Evolutionary conservation across 2,797 vertebrate genomes (phyloP), one percentile per base, ranked within the genome.

Genomic region (Amazonetta brasiliensis): DNA sequence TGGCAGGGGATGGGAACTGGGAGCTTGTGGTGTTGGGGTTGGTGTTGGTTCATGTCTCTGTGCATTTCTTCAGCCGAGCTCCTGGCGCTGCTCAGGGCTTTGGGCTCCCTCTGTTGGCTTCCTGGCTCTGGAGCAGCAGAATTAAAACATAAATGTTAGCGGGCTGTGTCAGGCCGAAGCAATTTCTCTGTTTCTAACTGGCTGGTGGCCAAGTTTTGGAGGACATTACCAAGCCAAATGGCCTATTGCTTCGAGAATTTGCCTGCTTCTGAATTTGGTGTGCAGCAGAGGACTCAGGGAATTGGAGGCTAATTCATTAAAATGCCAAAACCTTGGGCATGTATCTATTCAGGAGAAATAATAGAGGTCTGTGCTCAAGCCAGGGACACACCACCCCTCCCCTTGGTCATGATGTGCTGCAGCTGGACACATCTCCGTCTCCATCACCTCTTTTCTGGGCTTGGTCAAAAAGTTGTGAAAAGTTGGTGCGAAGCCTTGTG

Each of bases 101-200:
- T 50, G 58, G 89, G 91, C 95, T 94, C 84, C 95, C 97, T 96
- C 94, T 96, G 81, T 94, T 94, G 96, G 92, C 88, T 94, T 83
- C 68, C 64, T 85, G 88, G 74, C 78, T 90, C 84, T 48, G 78
- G 69, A 93, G 78, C 59, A 28, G 8, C 0, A 68, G 6, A 4
- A 41, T 64, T 21, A 68, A 82, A 18, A 52, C 50, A 20, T 1
- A 63, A 31, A 72, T 14, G 17, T 60, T 37, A 16, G 18, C 43
- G 28, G 6, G 12, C 33, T 33, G 5, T 44, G 56, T 37, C 75
- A 71, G 78, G 64, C 68, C 66, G 56, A 84, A 91, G 33, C 4
- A 35, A 14, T 46, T 73, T 68, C 48, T 89, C 46, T 54, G 1
- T 14, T 90, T 86, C 55, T 77, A 63, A 86, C 52, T 82, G 62